These are phyloP conservation scores for Synergus umbraculus DNA, from an alignment of 2,888 invertebrate genomes.

Conservation along the genomic window DNA sequence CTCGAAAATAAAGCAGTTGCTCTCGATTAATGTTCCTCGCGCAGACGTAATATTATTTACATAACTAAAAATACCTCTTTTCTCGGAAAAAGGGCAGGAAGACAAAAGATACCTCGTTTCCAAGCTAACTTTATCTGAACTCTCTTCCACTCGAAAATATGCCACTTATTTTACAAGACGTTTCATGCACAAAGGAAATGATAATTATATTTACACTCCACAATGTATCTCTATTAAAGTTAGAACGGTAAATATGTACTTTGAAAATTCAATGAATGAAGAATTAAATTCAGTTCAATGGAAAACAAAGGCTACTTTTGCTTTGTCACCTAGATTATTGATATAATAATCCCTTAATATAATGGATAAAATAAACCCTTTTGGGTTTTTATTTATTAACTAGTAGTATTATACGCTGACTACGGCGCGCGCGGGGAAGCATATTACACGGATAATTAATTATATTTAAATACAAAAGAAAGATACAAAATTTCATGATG, in stretches of 20 bases:
- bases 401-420: too few relatives aligned
- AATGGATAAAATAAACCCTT: too few relatives aligned
- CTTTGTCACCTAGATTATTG: too few relatives aligned
- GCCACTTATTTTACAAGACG: neutral
- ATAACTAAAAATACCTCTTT: slow-evolving; percentile 27
- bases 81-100: neutral
- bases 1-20: slow-evolving; percentile 31
- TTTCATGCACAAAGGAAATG: neutral
- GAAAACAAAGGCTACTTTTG: too few relatives aligned
- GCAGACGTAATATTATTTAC: slow-evolving; percentile 31
- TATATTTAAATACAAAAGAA: too few relatives aligned
- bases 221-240: neutral
- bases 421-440: too few relatives aligned
- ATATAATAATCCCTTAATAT: too few relatives aligned
- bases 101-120: slow-evolving; percentile 27
- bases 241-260: neutral
- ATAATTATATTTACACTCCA: neutral
- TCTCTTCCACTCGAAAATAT: neutral
- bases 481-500: too few relatives aligned
- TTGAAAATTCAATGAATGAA: neutral
- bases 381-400: too few relatives aligned
- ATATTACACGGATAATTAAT: too few relatives aligned
- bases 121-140: slow-evolving; percentile 11
- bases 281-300: too few relatives aligned
- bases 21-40: slow-evolving; percentile 32